Evolutionary conservation across 2,888 invertebrate genomes (phyloP), one percentile per base, ranked within the genome.

Genomic region (Amiota mariae): DNA sequence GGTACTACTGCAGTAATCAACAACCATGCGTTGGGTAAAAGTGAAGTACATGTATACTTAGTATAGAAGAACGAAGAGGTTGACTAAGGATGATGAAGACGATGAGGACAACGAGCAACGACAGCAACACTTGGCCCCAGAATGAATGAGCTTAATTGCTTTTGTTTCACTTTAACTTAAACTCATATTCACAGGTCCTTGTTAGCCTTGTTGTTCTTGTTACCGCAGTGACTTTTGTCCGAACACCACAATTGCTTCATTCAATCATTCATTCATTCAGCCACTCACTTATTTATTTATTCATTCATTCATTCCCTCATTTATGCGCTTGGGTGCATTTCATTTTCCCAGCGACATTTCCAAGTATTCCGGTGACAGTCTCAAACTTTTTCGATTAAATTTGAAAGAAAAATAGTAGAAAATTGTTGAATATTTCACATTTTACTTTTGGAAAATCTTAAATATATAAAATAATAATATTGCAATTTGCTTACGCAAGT

Each of bases 111-210:
- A 12, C 10, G 72, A 66, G 36, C 71, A 56, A 18, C 46, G 49
- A 54, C 72, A 56, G 71, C 73, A 70, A 61, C 49, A 46, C 47
- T 48, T 56, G n/a, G 67, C 67, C 67, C n/a, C 67, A 10, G 47
- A 64, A 47, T 64, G 18, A 48, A 18, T 49, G 49, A 54, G 24
- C n/a, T 68, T 68, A 68, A 68, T 68, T 68, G 67, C 67, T 68
- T 68, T 68, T 68, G 67, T 68, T 68, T 47, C 51, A 15, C 24
- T 18, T 68, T 51, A 54, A 48, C 15, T 66, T 66, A 48, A 66
- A 66, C 48, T 66, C 66, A 63, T 12, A 24, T n/a, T n/a, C n/a
- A 54, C 54, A n/a, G n/a, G n/a, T 54, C 36, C 36, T 15, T 59
- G 59, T 20, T 59, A 20, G 18, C 8, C 11, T 59, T 59, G 59